phyloP scores from a whole-genome alignment of 1,140 invertebrate genomes.

The Ooceraea biroi region DNA sequence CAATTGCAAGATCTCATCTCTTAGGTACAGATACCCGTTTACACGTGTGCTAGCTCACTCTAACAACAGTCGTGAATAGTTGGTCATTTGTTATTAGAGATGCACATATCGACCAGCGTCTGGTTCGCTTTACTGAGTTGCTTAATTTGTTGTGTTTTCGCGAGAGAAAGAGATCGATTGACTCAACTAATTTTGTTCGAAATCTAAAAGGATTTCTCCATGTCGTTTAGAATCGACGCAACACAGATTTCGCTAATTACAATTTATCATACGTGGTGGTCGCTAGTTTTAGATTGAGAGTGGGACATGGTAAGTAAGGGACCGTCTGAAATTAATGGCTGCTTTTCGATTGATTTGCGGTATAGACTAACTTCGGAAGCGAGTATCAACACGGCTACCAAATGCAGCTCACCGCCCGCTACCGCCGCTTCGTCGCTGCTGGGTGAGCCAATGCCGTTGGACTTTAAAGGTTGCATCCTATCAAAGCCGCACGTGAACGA shows the following conservation, averaged over 20 bases:
- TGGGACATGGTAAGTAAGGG: neutral
- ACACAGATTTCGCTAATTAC: neutral
- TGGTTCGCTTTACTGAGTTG: no score
- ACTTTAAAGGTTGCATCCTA: constrained; percentile 70
- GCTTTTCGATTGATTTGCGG: neutral
- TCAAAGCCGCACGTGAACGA: constrained; percentile 80
- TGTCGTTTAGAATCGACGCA: neutral
- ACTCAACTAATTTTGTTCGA: no score
- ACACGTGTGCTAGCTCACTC: neutral
- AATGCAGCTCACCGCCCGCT: constrained; percentile 37
- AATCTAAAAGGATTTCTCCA: no score
- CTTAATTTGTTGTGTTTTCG: no score
- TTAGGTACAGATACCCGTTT: constrained; percentile 67
- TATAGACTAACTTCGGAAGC: constrained; percentile 75
- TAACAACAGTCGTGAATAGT: neutral
- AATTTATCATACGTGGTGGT: neutral
- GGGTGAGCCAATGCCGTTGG: constrained; percentile 55
- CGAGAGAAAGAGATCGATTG: no score
- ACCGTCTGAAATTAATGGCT: neutral
- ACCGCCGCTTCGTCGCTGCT: constrained; percentile 22
- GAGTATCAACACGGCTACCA: constrained; percentile 68
- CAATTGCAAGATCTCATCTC: constrained; percentile 79
- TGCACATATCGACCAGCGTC: no score
- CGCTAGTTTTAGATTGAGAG: neutral
- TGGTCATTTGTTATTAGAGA: constrained; percentile 22